Conservation (phyloP, 37 sponge, comb jelly and placozoan genomes). For the Ephydatia muelleri region DNA sequence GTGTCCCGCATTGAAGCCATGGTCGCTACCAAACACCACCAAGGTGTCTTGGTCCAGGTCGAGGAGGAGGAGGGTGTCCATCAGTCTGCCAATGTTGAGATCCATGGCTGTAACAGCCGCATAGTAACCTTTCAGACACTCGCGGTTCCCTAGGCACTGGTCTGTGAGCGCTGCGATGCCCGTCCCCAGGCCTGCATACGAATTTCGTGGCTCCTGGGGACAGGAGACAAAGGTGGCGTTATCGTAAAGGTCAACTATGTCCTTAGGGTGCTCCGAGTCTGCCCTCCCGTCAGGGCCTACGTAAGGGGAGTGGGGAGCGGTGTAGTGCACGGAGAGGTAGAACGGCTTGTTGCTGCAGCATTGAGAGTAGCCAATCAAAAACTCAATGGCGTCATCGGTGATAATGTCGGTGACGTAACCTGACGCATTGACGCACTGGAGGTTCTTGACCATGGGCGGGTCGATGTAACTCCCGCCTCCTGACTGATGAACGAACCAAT, state of each 20-base stretch:
- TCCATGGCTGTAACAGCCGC: slow-evolving; percentile 76
- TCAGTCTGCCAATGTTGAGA: slow-evolving; percentile 58
- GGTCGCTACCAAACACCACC: slow-evolving; percentile 76
- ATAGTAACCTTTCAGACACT: slow-evolving; percentile 70
- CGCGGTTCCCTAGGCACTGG: slow-evolving; percentile 58
- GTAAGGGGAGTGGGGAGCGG: slow-evolving; percentile 68
- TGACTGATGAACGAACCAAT: slow-evolving; percentile 79
- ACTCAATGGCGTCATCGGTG: slow-evolving; percentile 65
- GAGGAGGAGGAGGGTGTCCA: slow-evolving; percentile 31
- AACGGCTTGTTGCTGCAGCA: slow-evolving; percentile 30
- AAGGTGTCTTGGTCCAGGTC: slow-evolving; percentile 49
- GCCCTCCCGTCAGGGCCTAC: slow-evolving; percentile 58
- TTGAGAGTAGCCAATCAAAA: slow-evolving; percentile 18
- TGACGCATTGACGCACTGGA: slow-evolving; percentile 43
- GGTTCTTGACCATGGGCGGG: slow-evolving; percentile 68
- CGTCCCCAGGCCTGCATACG: slow-evolving; percentile 33
- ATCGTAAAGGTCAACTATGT: slow-evolving; percentile 51
- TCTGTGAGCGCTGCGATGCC: slow-evolving; percentile 12
- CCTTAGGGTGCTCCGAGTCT: slow-evolving; percentile 62
- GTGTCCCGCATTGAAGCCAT: slow-evolving; percentile 73
- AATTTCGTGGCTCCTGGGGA: slow-evolving; percentile 62
- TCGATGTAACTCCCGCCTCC: slow-evolving; percentile 68
- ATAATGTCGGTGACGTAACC: slow-evolving; percentile 78
- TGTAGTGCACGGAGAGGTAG: slow-evolving; percentile 77
- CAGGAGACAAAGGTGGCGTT: slow-evolving; percentile 61